A percentile compares a stretch with the other conserved stretches of the same genome.
These are phyloP conservation scores for Anguilla obscura DNA, from an alignment of 2,797 vertebrate species.

Conservation along the genomic window DNA sequence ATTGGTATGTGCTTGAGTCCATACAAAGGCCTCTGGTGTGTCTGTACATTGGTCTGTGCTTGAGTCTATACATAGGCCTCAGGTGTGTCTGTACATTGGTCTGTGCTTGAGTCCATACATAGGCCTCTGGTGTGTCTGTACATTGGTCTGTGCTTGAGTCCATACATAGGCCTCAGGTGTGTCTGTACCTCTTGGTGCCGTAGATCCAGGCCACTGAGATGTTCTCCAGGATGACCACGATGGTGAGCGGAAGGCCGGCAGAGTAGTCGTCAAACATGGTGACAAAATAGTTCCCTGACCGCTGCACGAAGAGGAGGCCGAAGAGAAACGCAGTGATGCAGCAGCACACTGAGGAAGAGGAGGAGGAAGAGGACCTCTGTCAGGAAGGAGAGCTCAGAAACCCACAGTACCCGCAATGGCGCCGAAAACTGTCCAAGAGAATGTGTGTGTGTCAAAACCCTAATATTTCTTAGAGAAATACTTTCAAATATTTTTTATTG, in stretches of 20 bases:
- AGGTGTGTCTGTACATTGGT: background rate
- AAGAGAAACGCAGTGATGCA: constrained; percentile 88
- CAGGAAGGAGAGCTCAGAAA: background rate
- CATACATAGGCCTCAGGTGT: background rate
- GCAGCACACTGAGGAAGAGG: constrained; percentile 76
- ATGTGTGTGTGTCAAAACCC: background rate
- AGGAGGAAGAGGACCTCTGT: background rate
- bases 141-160: background rate
- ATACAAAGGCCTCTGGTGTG: background rate
- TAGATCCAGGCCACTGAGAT: constrained; percentile 92
- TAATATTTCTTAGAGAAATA: too few species aligned
- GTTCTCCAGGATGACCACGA: constrained; percentile 93
- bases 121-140: background rate
- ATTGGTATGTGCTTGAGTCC: background rate
- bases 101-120: background rate
- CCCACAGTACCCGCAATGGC: background rate
- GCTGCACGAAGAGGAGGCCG: constrained; percentile 91
- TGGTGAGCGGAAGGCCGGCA: constrained; percentile 86
- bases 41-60: background rate
- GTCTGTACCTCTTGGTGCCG: constrained; percentile 83
- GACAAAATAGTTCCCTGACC: constrained; percentile 94
- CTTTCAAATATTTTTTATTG: too few species aligned
- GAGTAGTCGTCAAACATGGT: constrained; percentile 97
- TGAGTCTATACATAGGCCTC: background rate
- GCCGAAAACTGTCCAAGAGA: background rate